Base-by-base conservation (phyloP, 2,888 invertebrate genomes). In the Chymomyza fuscimana region DNA sequence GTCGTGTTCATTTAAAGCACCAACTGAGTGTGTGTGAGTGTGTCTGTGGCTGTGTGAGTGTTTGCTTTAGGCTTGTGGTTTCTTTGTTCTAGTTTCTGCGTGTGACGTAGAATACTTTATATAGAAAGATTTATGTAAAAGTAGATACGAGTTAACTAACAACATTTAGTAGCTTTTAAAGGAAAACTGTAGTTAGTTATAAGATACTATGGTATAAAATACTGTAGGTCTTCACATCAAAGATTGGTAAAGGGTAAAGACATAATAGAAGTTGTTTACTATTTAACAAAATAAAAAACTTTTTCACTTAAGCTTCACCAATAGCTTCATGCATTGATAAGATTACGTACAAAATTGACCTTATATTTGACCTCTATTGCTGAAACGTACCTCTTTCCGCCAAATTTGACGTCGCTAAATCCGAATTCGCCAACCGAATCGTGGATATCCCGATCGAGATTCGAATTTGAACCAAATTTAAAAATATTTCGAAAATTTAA, bases 141-240 rank as follows among this genome's bases (percentile, higher is more conserved):
- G 70, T 67, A 61, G 61, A 73, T 61, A 54, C 16, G 15, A 60
- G 58, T 73, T 59, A 74, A 73, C 60, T 71, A 77, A 73, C 80
- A 72, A 80, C 80, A 77, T 72, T 72, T 65, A 74, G 69, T 74
- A 72, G 69, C 70, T 70, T 65, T 61, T 71, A 65, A 68, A 56
- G 36, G 25, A 40, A 36, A 25, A n/a, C 32, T 60, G 40, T 50
- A 63, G 16, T 56, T 40, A 40, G 40, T 40, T 40, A 40, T 10
- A 40, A 40, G 40, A 1, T 10, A 40, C 40, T 40, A 40, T 5
- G 36, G 6, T 36, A 36, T 36, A 46, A 46, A 4, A 3, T 36
- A 36, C 36, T 36, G 9, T 46, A 25, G 61, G 61, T 62, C 74
- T n/a, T 74, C 65, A 73, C 46, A 70, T 63, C 54, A 63, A 66